Evolutionary conservation across 2,888 invertebrate genomes (phyloP).

Genomic region (Nomada goodeniana): DNA sequence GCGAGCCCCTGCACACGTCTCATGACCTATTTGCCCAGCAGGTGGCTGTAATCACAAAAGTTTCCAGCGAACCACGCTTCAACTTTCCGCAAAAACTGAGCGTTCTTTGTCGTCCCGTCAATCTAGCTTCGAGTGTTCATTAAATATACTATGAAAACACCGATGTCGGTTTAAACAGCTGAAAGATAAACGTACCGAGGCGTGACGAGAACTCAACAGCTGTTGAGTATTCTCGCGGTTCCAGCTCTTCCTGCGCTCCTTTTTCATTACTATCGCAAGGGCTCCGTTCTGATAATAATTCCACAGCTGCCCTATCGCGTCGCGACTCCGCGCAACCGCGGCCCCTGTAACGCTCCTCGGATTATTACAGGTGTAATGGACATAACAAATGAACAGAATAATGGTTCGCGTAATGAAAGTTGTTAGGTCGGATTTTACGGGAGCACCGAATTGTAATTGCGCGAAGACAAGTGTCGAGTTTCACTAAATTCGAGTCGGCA

Average conservation of each 20-base stretch:
- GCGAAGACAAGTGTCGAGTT: too few relatives aligned
- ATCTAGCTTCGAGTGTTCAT: constrained; percentile 46
- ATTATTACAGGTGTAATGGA: constrained; percentile 1
- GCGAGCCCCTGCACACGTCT: constrained; percentile 15
- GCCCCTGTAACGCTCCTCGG: neutral
- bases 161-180: constrained; percentile 26
- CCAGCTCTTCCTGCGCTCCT: neutral
- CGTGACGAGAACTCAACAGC: constrained; percentile 4
- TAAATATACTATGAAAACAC: constrained; percentile 24
- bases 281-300: constrained; percentile 1
- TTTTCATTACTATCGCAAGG: neutral
- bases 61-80: constrained; percentile 33
- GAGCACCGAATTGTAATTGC: neutral
- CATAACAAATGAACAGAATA: neutral
- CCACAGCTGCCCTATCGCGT: neutral
- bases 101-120: constrained; percentile 15
- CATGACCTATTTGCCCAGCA: constrained; percentile 17
- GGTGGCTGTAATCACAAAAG: constrained; percentile 56
- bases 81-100: constrained; percentile 33
- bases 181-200: neutral
- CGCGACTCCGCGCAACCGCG: neutral
- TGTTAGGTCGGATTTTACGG: neutral
- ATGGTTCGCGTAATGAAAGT: neutral
- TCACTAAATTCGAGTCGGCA: too few relatives aligned
- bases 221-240: constrained; percentile 10